phyloP scores from a whole-genome alignment of 2,113 vertebrate genomes.

The Zootoca vivipara region DNA sequence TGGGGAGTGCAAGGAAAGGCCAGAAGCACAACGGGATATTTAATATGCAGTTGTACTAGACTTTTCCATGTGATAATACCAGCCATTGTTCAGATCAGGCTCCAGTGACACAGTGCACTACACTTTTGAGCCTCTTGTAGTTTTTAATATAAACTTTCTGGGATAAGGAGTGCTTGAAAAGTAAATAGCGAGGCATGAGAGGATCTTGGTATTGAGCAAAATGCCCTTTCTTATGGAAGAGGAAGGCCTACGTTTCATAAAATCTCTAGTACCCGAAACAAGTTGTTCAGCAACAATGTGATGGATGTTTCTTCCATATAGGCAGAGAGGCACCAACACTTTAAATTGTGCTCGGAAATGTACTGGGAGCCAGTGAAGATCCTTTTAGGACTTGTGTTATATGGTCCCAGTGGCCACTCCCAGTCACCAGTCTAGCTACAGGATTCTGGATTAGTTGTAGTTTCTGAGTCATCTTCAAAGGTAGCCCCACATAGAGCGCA shows the following conservation, averaged over 20 bases:
- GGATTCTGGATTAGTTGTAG: too few relatives aligned
- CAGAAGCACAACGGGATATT: conserved; percentile 20
- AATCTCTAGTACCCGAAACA: conserved; percentile 54
- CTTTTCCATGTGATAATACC: conserved; percentile 23
- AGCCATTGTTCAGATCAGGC: conserved; percentile 35
- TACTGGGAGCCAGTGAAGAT: too few relatives aligned
- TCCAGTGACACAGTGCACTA: background rate
- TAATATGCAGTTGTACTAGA: conserved; percentile 39
- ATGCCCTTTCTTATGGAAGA: background rate
- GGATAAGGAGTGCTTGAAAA: conserved; percentile 48
- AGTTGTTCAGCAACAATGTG: conserved; percentile 46
- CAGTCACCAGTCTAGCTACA: too few relatives aligned
- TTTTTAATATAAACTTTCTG: conserved; percentile 29
- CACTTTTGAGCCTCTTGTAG: conserved; percentile 36
- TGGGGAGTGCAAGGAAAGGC: background rate
- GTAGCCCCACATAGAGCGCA: too few relatives aligned
- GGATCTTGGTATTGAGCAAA: conserved; percentile 27
- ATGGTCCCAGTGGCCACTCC: too few relatives aligned
- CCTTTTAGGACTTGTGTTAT: too few relatives aligned
- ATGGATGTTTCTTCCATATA: conserved; percentile 44
- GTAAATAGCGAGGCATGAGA: conserved; percentile 36
- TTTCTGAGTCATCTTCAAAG: too few relatives aligned
- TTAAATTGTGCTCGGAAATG: too few relatives aligned
- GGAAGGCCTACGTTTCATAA: background rate
- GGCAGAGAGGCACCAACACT: too few relatives aligned